Percentiles rank a stretch among this genome's conserved stretches.
Conservation (phyloP, 2,113 vertebrate genomes). For the Atherinomorus stipes region DNA sequence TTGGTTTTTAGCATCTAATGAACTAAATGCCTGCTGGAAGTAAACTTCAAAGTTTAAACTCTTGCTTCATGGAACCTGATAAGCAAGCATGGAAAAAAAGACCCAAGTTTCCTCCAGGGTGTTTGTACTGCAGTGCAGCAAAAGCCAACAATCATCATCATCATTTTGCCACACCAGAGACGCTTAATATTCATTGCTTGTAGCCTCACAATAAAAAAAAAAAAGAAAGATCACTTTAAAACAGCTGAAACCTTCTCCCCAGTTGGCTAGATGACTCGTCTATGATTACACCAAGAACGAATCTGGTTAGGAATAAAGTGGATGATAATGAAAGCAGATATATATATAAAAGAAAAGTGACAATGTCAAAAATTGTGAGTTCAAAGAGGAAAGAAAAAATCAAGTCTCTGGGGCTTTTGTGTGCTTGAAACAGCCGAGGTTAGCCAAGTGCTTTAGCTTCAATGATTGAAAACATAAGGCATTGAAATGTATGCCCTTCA, state of each 20-base stretch:
- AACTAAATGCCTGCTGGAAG: not conserved
- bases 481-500: slow-evolving; percentile 13
- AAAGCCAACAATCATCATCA: slow-evolving; percentile 1
- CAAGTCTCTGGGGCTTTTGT: slow-evolving; percentile 10
- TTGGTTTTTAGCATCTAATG: not conserved
- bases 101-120: not conserved
- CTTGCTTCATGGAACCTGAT: not conserved
- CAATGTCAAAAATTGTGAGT: not conserved
- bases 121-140: slow-evolving; percentile 9
- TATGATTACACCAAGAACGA: not conserved
- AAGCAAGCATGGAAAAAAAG: not conserved
- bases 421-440: slow-evolving; percentile 21
- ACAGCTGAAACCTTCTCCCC: not conserved
- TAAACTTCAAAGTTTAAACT: slow-evolving; percentile 1
- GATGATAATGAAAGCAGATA: not conserved
- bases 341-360: not conserved
- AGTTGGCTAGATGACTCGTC: not conserved
- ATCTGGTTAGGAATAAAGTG: not conserved
- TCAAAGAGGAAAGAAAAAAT: slow-evolving; percentile 27
- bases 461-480: slow-evolving; percentile 11
- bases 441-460: not conserved
- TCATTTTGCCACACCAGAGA: not conserved
- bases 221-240: not conserved
- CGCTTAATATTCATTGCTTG: slow-evolving; percentile 12
- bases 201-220: slow-evolving; percentile 9